Conservation (phyloP, 2,113 vertebrate genomes). For the Xenopus borealis region DNA sequence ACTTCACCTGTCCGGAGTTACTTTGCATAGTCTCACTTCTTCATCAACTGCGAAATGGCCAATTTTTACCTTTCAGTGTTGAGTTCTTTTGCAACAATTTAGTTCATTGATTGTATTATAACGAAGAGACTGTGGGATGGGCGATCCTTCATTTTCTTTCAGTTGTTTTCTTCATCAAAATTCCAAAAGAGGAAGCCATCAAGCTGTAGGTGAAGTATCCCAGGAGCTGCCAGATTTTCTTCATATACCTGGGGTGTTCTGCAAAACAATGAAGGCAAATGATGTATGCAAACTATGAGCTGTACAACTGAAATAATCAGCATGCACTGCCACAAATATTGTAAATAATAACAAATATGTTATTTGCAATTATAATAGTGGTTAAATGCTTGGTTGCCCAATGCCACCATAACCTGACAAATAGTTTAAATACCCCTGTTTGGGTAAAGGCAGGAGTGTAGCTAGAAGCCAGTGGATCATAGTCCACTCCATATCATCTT, state of each 20-base stretch:
- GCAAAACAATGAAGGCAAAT: not conserved
- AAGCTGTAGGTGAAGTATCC: not conserved
- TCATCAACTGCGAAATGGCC: conserved; percentile 9
- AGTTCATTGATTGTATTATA: not conserved
- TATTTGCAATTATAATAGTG: too few species aligned
- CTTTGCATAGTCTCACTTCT: conserved; percentile 22
- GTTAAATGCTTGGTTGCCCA: too few species aligned
- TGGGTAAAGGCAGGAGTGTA: too few species aligned
- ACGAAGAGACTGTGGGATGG: not conserved
- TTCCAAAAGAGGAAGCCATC: not conserved
- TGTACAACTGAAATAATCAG: too few species aligned
- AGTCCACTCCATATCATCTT: too few species aligned
- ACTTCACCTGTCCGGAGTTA: conserved; percentile 27
- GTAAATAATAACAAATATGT: too few species aligned
- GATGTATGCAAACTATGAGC: too few species aligned
- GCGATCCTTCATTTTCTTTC: not conserved
- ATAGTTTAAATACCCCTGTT: too few species aligned
- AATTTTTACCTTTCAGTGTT: not conserved
- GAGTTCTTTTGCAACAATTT: too few species aligned
- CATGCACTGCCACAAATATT: too few species aligned
- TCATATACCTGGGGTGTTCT: conserved; percentile 16
- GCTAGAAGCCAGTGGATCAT: too few species aligned
- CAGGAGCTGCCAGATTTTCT: conserved; percentile 4
- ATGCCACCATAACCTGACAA: too few species aligned
- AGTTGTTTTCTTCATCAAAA: not conserved